Evolutionary conservation across 2,113 vertebrate species (phyloP), one percentile per base, ranked within the genome.

Genomic region (Gallinago jamesoni): DNA sequence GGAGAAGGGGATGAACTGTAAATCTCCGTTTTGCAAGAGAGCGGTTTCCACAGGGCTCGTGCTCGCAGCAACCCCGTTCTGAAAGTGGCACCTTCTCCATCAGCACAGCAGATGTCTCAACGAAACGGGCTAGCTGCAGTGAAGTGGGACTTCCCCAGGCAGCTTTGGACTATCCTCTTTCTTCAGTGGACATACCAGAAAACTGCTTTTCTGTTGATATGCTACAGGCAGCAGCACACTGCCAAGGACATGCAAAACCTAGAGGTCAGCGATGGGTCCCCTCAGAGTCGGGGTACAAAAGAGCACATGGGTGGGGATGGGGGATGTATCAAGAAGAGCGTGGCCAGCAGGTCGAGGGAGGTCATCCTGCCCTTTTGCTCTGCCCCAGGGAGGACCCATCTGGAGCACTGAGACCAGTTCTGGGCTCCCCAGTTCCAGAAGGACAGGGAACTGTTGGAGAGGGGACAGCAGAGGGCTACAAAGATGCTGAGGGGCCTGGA

Each of bases 261-360:
- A 45, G 25, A 27, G 28, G 18, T 16, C 45, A 69, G 53, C 1
- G 1, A 53, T 6, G 24, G 6, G 35, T 64, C 9, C 37, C 21
- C 27, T 60, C 23, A 27, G 62, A 82, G 47, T 15, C 10, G 30
- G 14, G 23, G 22, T 21, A 68, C 30, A 22, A 72, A 57, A 39
- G 23, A 68, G 33, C 30, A 24, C 4, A 0, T 31, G 39, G 41
- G 22, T 0, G 0, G 6, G 27, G 53, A 55, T 55, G 53, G 27
- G 28, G 53, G 16, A 16, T 28, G 28, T 27, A 55, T 55, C 28
- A 30, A 10, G 28, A 55, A 55, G 53, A 55, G 15, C 10, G 9
- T 30, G 53, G 17, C 27, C 27, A 30, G 27, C 53, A 30, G 15
- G 28, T 30, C 9, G 27, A 30, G 27, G 53, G 16, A 28, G 53